These are phyloP conservation scores for Amiota minor DNA, from an alignment of 2,888 invertebrate species.

Conservation along the genomic window DNA sequence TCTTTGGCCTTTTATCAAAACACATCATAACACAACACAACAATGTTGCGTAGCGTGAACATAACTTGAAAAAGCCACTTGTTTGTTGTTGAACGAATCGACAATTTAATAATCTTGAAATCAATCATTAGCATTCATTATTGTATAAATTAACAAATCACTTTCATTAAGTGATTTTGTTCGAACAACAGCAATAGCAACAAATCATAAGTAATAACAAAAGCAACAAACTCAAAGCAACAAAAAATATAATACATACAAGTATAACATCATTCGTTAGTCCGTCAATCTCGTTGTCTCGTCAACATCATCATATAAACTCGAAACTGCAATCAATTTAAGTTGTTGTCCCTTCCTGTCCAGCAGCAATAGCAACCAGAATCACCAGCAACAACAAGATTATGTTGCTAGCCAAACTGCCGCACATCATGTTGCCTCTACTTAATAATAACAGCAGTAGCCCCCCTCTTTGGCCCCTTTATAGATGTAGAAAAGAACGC, in stretches of 20 bases:
- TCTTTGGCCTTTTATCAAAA: conserved; percentile 22
- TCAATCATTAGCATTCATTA: conserved; percentile 26
- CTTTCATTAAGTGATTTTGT: conserved; percentile 4
- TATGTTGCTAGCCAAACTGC: not conserved
- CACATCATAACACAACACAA: not conserved
- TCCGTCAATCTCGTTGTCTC: no score
- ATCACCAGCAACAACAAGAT: not conserved
- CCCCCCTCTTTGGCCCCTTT: not conserved
- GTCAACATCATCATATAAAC: not conserved
- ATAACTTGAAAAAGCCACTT: not conserved
- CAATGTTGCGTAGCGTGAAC: not conserved
- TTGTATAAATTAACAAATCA: conserved; percentile 26
- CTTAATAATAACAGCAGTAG: no score
- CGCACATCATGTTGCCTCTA: not conserved
- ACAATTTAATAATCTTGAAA: conserved; percentile 12
- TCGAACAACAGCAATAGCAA: not conserved
- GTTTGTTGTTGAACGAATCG: not conserved
- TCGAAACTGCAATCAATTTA: conserved; percentile 17
- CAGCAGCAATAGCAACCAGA: not conserved
- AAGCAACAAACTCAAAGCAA: not conserved
- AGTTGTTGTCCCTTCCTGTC: conserved; percentile 27
- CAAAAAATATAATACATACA: not conserved
- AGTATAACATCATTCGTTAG: not conserved
- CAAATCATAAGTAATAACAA: not conserved
- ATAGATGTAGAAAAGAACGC: no score